These are phyloP conservation scores for Hephaestus fuliginosus DNA, from an alignment of 2,797 vertebrate species.

Conservation along the genomic window DNA sequence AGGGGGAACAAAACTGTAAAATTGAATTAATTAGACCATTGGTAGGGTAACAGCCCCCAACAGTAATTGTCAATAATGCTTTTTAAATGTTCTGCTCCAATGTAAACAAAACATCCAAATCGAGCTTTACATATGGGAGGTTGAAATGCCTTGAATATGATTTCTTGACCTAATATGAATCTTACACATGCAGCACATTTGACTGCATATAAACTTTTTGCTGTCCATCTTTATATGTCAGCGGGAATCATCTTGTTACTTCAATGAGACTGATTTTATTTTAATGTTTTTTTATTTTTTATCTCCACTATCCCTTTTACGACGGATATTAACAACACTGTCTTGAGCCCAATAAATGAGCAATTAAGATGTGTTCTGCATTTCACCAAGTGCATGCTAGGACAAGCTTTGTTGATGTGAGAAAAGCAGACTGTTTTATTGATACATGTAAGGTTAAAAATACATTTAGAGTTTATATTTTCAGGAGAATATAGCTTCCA, in stretches of 20 bases:
- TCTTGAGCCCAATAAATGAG: slow-evolving; percentile 3
- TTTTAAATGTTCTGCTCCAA: background rate
- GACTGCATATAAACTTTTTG: background rate
- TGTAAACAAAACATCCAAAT: background rate
- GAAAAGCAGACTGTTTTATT: slow-evolving; percentile 15
- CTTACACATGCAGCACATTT: background rate
- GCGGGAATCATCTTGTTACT: background rate
- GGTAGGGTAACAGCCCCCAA: background rate
- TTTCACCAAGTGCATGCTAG: slow-evolving; percentile 8
- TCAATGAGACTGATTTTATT: background rate
- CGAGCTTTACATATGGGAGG: background rate
- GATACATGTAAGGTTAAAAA: slow-evolving; percentile 18
- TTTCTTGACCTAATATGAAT: background rate
- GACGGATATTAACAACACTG: background rate
- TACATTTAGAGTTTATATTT: slow-evolving; percentile 2
- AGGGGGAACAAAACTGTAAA: slow-evolving; percentile 14
- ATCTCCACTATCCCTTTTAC: background rate
- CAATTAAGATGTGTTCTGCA: background rate
- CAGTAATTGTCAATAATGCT: slow-evolving; percentile 2
- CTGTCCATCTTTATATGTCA: background rate
- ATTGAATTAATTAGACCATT: slow-evolving; percentile 11
- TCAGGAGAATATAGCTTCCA: slow-evolving; percentile 23
- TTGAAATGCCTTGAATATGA: background rate
- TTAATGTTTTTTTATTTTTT: background rate
- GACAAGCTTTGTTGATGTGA: background rate